Conservation (phyloP, 2,888 invertebrate species). For the Pharmacophagus antenor region DNA sequence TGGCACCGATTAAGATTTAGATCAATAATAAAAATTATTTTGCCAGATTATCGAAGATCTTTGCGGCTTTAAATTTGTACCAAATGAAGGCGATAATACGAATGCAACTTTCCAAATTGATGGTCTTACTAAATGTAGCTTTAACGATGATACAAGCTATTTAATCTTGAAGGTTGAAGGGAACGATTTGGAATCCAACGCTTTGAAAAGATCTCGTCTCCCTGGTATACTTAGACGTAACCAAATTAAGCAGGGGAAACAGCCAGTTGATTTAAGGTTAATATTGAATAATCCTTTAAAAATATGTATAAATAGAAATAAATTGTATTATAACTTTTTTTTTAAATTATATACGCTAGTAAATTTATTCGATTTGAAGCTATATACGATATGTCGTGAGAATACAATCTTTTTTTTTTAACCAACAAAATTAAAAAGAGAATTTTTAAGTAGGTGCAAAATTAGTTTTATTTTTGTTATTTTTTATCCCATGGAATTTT, state of each 20-base stretch:
- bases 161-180: constrained; percentile 62
- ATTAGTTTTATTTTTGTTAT: no score
- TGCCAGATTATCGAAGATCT: constrained; percentile 50
- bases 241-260: constrained; percentile 51
- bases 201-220: constrained; percentile 45
- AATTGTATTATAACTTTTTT: no score
- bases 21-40: background rate
- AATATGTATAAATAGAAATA: no score
- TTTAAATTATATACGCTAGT: no score
- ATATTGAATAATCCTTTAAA: background rate
- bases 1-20: no score
- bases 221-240: constrained; percentile 48
- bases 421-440: no score
- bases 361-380: no score
- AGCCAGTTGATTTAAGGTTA: constrained; percentile 62
- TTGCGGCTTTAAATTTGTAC: constrained; percentile 60
- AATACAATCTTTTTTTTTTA: no score
- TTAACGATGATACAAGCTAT: constrained; percentile 59
- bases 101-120: constrained; percentile 43
- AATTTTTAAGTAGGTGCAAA: no score
- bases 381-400: no score
- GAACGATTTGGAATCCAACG: constrained; percentile 43
- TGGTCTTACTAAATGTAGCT: constrained; percentile 53
- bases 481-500: no score
- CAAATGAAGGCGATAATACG: constrained; percentile 40